phyloP scores from a whole-genome alignment of 2,797 vertebrate species.

The Stomatorhinus walkeri region DNA sequence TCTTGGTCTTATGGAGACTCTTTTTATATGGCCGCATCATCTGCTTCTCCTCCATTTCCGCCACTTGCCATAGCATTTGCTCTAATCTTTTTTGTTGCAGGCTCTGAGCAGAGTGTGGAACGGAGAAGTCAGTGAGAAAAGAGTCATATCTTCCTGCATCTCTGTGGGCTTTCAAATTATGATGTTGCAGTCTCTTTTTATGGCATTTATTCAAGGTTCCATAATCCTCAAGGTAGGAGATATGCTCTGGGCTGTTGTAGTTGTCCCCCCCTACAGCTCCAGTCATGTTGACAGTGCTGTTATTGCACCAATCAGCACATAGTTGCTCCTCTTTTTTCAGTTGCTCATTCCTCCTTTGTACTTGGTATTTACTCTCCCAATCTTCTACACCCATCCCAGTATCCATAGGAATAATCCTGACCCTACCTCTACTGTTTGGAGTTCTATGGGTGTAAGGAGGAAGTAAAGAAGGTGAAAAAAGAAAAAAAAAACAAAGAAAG shows the following conservation, averaged over 20 bases:
- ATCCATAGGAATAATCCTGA: constrained; percentile 81
- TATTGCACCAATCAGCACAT: constrained; percentile 49
- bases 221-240: constrained; percentile 74
- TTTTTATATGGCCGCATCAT: constrained; percentile 71
- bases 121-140: constrained; percentile 43
- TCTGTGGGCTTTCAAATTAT: constrained; percentile 30
- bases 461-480: constrained; percentile 37
- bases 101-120: constrained; percentile 19
- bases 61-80: constrained; percentile 53
- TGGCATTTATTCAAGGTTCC: constrained; percentile 76
- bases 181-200: constrained; percentile 64
- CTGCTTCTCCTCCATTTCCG: constrained; percentile 58
- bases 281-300: constrained; percentile 45
- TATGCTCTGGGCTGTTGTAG: constrained; percentile 43
- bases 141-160: constrained; percentile 36
- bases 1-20: constrained; percentile 75
- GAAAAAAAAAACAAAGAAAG: constrained; percentile 44
- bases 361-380: constrained; percentile 70
- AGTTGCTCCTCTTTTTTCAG: constrained; percentile 59
- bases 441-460: constrained; percentile 43
- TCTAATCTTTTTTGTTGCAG: constrained; percentile 56
- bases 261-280: constrained; percentile 34
- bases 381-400: constrained; percentile 72
- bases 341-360: constrained; percentile 64
- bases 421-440: constrained; percentile 64